Evolutionary conservation across 2,113 vertebrate genomes (phyloP), one percentile per base, ranked within the genome.

Genomic region (Dasyornis broadbenti): DNA sequence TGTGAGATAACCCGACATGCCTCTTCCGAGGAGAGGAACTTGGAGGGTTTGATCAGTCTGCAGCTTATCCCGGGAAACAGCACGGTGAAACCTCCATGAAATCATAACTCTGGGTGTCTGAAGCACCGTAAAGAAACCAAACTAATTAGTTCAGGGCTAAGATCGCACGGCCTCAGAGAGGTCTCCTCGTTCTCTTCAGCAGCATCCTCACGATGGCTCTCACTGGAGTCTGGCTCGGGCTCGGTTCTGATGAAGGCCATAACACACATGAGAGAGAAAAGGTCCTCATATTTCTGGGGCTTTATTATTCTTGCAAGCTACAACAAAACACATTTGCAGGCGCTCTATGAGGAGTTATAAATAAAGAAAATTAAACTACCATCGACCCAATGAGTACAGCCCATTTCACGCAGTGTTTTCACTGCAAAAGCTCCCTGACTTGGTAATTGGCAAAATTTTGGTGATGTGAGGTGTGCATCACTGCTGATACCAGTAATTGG

Each of bases 331-430:
- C 83, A 76, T 95, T 84, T 82, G 6, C 52, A 60, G 86, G n/a
- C 47, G 1, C 91, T 93, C 90, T 93, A 7, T 1, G 11, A 78
- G 82, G 95, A 90, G 88, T 92, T 96, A 90, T 97, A 95, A 96
- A 95, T 93, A 95, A 78, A 75, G 90, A 83, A 94, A 96, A 96
- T 95, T 90, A 96, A 97, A 93, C 88, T 86, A 86, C 76, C 90
- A 93, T 89, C 19, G 56, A 95, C 82, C 90, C 88, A 63, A 75
- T 45, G 76, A 93, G 53, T 31, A 18, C 71, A 90, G 69, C 53
- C 45, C 69, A 82, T 93, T 93, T 78, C 2, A 4, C 30, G 69
- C 23, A 21, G 69, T 28, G n/a, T 68, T 96, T 86, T 68, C 40
- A 17, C 65, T 69, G 65, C 45, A 85, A 81, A 94, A 90, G 73